phyloP scores from a whole-genome alignment of 2,888 invertebrate genomes.

The Torymus auratus region DNA sequence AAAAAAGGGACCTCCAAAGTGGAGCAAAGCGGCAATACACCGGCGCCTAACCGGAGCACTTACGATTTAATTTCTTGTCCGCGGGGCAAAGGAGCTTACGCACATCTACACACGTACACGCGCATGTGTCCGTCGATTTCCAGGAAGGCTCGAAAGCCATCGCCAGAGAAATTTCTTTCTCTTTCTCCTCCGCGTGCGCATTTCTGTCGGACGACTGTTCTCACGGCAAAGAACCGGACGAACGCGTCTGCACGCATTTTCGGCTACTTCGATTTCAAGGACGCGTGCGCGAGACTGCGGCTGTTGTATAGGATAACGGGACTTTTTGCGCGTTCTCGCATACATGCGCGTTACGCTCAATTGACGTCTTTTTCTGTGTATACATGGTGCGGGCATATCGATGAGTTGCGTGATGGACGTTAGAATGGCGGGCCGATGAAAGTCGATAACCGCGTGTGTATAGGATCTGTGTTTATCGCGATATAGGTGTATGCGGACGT shows the following conservation, averaged over 20 bases:
- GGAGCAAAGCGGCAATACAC: constrained; percentile 28
- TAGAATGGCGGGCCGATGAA: background rate
- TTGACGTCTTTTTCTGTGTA: background rate
- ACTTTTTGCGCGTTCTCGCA: background rate
- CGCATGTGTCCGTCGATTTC: constrained; percentile 22
- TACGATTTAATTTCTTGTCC: constrained; percentile 51
- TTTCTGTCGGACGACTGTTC: constrained; percentile 26
- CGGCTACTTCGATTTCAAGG: constrained; percentile 31
- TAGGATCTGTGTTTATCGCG: no score
- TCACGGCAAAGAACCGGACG: constrained; percentile 19
- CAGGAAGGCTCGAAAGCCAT: constrained; percentile 49
- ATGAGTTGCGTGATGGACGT: background rate
- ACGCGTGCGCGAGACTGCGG: background rate
- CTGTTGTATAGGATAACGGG: constrained; percentile 20
- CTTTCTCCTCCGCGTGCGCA: constrained; percentile 19
- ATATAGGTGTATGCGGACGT: no score
- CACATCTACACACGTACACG: background rate
- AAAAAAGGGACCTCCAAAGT: constrained; percentile 16
- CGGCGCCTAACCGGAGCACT: constrained; percentile 37
- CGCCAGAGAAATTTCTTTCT: constrained; percentile 10
- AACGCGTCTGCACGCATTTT: no score
- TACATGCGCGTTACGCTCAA: no score
- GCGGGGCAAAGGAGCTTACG: no score
- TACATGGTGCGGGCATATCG: no score
- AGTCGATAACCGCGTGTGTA: background rate